phyloP scores from a whole-genome alignment of 2,888 invertebrate species.

The Troglohyphantes excavatus region DNA sequence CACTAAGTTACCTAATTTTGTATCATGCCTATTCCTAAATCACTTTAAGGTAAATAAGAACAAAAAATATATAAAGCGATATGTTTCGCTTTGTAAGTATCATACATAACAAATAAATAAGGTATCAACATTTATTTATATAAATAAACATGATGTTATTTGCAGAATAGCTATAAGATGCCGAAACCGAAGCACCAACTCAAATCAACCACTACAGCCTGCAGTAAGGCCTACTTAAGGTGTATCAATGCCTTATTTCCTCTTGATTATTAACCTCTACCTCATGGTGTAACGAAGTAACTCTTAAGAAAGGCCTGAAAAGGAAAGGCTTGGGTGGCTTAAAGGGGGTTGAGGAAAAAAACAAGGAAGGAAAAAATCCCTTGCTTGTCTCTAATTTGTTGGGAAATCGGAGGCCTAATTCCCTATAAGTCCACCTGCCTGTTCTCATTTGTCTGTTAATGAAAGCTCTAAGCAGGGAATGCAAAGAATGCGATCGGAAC shows the following conservation, averaged over 20 bases:
- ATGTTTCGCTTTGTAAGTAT: too few species aligned
- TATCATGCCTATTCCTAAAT: too few species aligned
- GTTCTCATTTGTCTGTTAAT: conserved; percentile 16
- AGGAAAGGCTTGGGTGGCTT: background rate
- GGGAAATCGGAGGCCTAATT: conserved; percentile 37
- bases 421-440: conserved; percentile 20
- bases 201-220: background rate
- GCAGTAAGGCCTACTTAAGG: background rate
- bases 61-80: too few species aligned
- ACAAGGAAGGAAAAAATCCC: background rate
- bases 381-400: conserved; percentile 29
- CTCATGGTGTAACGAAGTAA: background rate
- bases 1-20: too few species aligned
- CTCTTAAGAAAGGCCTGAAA: background rate
- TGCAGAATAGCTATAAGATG: too few species aligned
- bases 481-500: background rate
- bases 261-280: background rate
- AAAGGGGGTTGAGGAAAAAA: background rate
- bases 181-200: too few species aligned
- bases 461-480: background rate
- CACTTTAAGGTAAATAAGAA: too few species aligned
- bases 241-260: background rate
- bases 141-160: too few species aligned
- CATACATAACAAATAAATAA: too few species aligned
- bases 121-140: too few species aligned